Conservation (phyloP, 2,797 vertebrate genomes). For the Oophaga sylvatica region DNA sequence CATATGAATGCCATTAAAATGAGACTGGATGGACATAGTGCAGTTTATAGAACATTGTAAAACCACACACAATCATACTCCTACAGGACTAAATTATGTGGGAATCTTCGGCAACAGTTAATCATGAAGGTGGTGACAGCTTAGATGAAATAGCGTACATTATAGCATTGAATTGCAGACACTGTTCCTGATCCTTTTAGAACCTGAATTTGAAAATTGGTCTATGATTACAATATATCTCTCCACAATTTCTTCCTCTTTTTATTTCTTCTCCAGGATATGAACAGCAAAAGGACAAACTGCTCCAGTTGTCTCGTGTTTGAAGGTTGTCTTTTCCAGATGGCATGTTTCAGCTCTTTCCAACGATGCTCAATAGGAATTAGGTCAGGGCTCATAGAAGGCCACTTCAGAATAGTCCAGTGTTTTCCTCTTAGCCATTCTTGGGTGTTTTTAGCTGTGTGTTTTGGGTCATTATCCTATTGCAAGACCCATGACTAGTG, state of each 20-base stretch:
- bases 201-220: not conserved
- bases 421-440: too few relatives aligned
- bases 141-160: conserved; percentile 22
- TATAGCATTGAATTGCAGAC: conserved; percentile 2
- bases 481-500: too few relatives aligned
- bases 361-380: too few relatives aligned
- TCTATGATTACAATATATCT: conserved; percentile 36
- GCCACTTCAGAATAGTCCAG: too few relatives aligned
- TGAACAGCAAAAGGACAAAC: too few relatives aligned
- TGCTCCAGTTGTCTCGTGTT: too few relatives aligned
- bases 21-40: not conserved
- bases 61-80: conserved; percentile 50
- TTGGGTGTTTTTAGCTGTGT: too few relatives aligned
- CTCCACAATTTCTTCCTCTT: not conserved
- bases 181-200: not conserved
- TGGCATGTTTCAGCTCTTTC: too few relatives aligned
- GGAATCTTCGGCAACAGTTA: conserved; percentile 47
- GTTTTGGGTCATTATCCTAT: too few relatives aligned
- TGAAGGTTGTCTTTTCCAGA: too few relatives aligned
- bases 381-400: too few relatives aligned
- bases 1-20: conserved; percentile 31
- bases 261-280: not conserved
- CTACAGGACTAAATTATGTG: conserved; percentile 30
- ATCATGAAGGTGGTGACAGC: conserved; percentile 26
- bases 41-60: conserved; percentile 29